These are phyloP conservation scores for Noctua pronuba DNA, from an alignment of 2,888 invertebrate genomes.

Conservation along the genomic window DNA sequence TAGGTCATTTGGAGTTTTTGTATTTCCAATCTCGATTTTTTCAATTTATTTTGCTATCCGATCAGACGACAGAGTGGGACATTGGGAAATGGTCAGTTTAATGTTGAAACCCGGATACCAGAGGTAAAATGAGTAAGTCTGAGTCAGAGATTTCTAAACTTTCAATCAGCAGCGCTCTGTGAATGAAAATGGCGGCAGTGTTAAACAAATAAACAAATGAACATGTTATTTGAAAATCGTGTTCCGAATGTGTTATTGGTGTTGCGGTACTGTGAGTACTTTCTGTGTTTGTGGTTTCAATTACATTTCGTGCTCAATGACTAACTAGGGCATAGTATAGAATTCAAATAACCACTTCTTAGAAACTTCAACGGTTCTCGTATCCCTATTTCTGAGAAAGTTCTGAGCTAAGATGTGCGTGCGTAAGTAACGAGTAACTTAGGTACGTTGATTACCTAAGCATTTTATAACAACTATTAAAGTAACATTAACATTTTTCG, in stretches of 20 bases:
- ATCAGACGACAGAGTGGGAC: constrained; percentile 5
- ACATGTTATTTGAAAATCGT: constrained; percentile 74
- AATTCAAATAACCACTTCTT: constrained; percentile 26
- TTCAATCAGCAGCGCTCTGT: constrained; percentile 60
- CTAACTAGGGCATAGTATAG: constrained; percentile 43
- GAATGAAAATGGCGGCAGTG: constrained; percentile 62
- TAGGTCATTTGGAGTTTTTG: constrained; percentile 54
- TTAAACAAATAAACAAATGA: constrained; percentile 68
- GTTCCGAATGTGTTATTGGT: constrained; percentile 65
- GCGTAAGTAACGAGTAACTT: constrained; percentile 4
- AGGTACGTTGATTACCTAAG: constrained; percentile 36
- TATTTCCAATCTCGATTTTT: constrained; percentile 26
- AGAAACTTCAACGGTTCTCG: constrained; percentile 17
- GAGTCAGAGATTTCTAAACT: constrained; percentile 66
- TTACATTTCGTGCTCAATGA: constrained; percentile 47
- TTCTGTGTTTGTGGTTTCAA: constrained; percentile 50
- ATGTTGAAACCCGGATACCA: constrained; percentile 50
- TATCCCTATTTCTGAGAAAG: constrained; percentile 40
- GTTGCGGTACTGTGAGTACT: constrained; percentile 57
- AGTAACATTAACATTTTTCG: constrained; percentile 56
- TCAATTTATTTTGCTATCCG: constrained; percentile 23
- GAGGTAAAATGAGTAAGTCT: constrained; percentile 42
- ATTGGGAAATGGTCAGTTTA: constrained; percentile 32
- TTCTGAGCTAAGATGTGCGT: constrained; percentile 24
- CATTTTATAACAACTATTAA: constrained; percentile 56